Evolutionary conservation across 2,797 vertebrate genomes (phyloP).

Genomic region (Epinephelus malabaricus): DNA sequence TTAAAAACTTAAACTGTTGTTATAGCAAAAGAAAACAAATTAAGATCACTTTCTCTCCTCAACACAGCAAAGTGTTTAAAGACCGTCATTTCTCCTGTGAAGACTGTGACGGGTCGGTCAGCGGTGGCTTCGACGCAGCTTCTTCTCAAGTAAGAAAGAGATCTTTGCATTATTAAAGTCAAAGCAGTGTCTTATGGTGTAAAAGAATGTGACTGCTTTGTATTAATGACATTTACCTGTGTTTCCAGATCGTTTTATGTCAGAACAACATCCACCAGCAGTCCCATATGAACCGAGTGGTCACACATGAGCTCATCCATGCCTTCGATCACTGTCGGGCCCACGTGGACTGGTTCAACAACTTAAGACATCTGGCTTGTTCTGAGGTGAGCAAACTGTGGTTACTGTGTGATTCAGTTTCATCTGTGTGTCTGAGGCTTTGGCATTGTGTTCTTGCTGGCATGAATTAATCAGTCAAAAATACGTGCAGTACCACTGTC

Average conservation of each 20-base stretch:
- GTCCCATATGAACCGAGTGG: constrained; percentile 94
- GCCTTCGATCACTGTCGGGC: constrained; percentile 98
- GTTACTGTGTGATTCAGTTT: no score
- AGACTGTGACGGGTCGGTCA: constrained; percentile 93
- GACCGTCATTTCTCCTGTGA: constrained; percentile 97
- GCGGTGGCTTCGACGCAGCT: constrained; percentile 94
- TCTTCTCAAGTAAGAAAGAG: constrained; percentile 90
- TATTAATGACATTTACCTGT: neutral
- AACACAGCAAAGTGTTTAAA: constrained; percentile 88
- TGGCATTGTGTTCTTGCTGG: no score
- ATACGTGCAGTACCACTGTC: no score
- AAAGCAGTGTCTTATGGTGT: rapidly evolving
- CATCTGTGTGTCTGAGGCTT: no score
- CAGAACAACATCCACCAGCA: constrained; percentile 97
- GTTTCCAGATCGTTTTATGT: constrained; percentile 94
- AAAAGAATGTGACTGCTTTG: rapidly evolving
- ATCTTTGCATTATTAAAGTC: rapidly evolving
- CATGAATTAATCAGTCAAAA: no score
- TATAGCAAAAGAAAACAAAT: neutral
- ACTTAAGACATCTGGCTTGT: constrained; percentile 93
- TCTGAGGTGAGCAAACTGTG: constrained; percentile 90
- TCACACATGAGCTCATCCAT: constrained; percentile 96
- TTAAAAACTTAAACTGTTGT: no score
- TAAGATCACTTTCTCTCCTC: constrained; percentile 8
- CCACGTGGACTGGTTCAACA: constrained; percentile 95